These are phyloP conservation scores for Ichneumoninae sp. DNA, from an alignment of 2,888 invertebrate genomes.

Conservation along the genomic window DNA sequence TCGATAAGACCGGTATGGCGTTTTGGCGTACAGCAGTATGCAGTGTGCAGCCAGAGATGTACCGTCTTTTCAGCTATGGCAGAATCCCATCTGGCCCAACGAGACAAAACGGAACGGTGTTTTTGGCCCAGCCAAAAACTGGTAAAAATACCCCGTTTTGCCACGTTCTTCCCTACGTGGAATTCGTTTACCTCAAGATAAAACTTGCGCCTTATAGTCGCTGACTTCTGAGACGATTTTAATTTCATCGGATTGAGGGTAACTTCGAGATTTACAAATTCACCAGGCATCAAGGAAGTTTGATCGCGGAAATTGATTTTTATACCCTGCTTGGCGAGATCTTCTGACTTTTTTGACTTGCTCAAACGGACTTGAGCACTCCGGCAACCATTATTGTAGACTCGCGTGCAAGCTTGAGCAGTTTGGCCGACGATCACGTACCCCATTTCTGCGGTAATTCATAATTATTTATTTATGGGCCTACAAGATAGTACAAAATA, in stretches of 20 bases:
- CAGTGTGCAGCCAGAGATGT: too few species aligned
- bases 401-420: slow-evolving; percentile 84
- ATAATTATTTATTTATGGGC: background rate
- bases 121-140: background rate
- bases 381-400: slow-evolving; percentile 87
- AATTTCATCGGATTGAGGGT: slow-evolving; percentile 84
- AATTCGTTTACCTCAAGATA: slow-evolving; percentile 84
- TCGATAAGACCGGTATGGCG: too few species aligned
- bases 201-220: slow-evolving; percentile 84
- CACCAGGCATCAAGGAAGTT: slow-evolving; percentile 85
- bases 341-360: slow-evolving; percentile 68
- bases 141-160: background rate
- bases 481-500: background rate
- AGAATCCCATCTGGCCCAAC: too few species aligned
- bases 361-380: slow-evolving; percentile 84
- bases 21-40: too few species aligned
- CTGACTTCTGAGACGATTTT: slow-evolving; percentile 84
- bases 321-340: slow-evolving; percentile 77
- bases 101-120: too few species aligned
- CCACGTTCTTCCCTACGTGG: background rate
- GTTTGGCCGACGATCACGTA: slow-evolving; percentile 85
- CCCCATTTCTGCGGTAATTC: slow-evolving; percentile 84
- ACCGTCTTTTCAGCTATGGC: too few species aligned
- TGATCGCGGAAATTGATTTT: slow-evolving; percentile 79
- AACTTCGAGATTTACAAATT: slow-evolving; percentile 85